Conservation (phyloP, 2,888 invertebrate species). For the Machimus rusticus region DNA sequence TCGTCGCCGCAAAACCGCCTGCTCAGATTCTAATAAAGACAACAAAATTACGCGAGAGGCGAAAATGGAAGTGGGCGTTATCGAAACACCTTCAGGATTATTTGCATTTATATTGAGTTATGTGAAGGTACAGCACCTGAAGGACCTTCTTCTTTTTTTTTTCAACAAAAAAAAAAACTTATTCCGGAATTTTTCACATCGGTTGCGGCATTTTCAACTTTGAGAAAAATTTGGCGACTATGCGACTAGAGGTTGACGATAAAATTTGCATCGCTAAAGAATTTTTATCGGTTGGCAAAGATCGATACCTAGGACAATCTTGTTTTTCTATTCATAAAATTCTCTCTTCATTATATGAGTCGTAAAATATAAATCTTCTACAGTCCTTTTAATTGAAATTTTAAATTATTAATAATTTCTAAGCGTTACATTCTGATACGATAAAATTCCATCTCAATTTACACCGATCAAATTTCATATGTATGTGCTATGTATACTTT, state of each 20-base stretch:
- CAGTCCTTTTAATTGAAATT: neutral
- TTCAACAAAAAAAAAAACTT: neutral
- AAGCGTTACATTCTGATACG: neutral
- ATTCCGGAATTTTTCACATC: neutral
- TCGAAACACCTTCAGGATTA: conserved; percentile 22
- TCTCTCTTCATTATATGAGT: neutral
- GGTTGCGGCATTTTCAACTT: neutral
- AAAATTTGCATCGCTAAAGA: neutral
- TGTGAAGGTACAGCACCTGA: neutral
- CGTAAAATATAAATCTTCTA: no score
- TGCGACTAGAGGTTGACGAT: neutral
- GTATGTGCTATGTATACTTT: neutral
- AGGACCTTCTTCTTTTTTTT: neutral
- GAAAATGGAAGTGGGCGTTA: neutral
- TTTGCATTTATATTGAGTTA: conserved; percentile 31
- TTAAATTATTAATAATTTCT: neutral
- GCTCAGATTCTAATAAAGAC: neutral
- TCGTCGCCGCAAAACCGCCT: neutral
- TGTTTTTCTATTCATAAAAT: neutral
- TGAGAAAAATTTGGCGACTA: neutral
- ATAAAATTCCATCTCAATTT: neutral
- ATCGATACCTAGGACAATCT: neutral
- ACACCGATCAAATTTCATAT: neutral
- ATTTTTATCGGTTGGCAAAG: neutral
- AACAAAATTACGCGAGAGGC: neutral